Evolutionary conservation across 30 jellyfish, hydroid and myxozoan genomes (phyloP).

Genomic region (Pseudorhiza aurosa): DNA sequence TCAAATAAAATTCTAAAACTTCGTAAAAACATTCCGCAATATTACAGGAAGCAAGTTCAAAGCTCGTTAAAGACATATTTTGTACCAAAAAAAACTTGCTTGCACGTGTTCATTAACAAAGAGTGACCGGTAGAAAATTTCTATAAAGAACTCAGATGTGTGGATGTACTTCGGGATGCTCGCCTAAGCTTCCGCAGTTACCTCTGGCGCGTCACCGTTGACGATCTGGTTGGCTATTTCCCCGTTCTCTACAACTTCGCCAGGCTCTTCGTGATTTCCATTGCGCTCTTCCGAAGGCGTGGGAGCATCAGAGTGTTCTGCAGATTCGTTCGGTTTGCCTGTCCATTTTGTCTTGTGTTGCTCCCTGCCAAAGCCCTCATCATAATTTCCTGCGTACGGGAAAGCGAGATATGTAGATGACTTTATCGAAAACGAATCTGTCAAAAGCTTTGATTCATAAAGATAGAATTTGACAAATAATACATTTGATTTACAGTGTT

Average conservation of each 20-base stretch:
- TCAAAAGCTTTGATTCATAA: too few relatives aligned
- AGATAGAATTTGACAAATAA: too few relatives aligned
- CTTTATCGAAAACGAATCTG: too few relatives aligned
- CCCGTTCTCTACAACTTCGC: neutral
- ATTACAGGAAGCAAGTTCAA: too few relatives aligned
- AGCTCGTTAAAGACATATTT: too few relatives aligned
- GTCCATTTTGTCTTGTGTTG: slow-evolving; percentile 80
- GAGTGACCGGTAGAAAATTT: neutral
- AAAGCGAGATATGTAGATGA: neutral
- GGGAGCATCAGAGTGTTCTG: slow-evolving; percentile 9
- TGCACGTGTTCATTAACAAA: too few relatives aligned
- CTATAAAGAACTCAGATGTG: neutral
- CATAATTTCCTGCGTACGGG: slow-evolving; percentile 66
- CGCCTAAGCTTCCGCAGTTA: slow-evolving; percentile 54
- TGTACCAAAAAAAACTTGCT: too few relatives aligned
- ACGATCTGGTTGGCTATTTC: neutral
- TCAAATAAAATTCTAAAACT: too few relatives aligned
- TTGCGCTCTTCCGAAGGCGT: slow-evolving; percentile 26
- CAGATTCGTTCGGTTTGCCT: slow-evolving; percentile 5
- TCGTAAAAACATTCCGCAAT: too few relatives aligned
- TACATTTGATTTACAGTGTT: too few relatives aligned
- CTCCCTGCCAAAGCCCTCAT: slow-evolving; percentile 86
- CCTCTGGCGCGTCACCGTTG: slow-evolving; percentile 50
- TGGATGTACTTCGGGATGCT: neutral
- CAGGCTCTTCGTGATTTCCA: neutral